Evolutionary conservation across 2,888 invertebrate species (phyloP).

Genomic region (Nemurella pictetii): DNA sequence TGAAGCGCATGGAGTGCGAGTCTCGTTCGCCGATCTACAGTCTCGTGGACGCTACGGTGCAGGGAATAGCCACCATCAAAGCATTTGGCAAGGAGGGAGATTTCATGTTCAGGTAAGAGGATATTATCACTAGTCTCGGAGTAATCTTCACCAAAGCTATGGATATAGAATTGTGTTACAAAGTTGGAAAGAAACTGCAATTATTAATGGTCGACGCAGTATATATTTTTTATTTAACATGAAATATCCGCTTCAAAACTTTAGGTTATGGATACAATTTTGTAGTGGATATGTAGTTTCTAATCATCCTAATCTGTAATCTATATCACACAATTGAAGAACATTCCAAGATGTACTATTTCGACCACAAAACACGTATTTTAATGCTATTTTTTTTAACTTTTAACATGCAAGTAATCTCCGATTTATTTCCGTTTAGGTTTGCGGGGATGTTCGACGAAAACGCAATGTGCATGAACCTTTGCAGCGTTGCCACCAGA

Average conservation of each 20-base stretch:
- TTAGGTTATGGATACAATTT: no score
- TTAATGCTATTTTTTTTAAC: not conserved
- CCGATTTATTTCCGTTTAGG: constrained; percentile 47
- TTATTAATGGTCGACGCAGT: no score
- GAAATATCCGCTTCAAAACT: no score
- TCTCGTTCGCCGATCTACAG: constrained; percentile 62
- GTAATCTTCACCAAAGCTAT: no score
- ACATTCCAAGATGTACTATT: not conserved
- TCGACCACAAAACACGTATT: no score
- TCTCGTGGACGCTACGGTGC: constrained; percentile 60
- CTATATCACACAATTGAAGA: not conserved
- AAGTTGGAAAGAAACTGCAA: no score
- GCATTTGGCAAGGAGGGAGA: constrained; percentile 61
- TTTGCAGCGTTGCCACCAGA: constrained; percentile 56
- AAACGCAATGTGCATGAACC: constrained; percentile 55
- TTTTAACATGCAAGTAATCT: not conserved
- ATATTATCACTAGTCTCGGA: no score
- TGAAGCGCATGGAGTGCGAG: constrained; percentile 60
- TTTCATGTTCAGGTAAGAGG: constrained; percentile 54
- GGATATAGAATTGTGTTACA: no score
- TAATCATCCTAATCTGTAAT: no score
- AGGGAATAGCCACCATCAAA: constrained; percentile 63
- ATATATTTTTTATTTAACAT: no score
- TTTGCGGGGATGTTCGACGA: constrained; percentile 56
- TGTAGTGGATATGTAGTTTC: no score